Conservation (phyloP, 1,140 invertebrate species). For the Campodea augens region DNA sequence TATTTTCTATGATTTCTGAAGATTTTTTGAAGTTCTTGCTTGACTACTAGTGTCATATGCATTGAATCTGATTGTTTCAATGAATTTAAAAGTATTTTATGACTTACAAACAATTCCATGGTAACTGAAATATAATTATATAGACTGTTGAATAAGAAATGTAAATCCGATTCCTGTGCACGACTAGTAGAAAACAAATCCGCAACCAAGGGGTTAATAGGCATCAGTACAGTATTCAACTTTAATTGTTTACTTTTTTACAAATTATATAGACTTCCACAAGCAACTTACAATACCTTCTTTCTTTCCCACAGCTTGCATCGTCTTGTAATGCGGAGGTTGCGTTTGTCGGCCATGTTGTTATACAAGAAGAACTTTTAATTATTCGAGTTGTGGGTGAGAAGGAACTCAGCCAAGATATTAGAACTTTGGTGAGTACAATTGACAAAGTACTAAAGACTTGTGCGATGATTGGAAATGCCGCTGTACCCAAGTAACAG, state of each 20-base stretch:
- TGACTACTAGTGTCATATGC: no score
- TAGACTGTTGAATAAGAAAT: no score
- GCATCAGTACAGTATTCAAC: neutral
- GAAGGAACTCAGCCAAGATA: constrained; percentile 30
- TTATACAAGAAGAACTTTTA: constrained; percentile 31
- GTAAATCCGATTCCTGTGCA: no score
- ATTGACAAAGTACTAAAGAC: no score
- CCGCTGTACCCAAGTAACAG: neutral
- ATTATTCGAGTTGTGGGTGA: constrained; percentile 36
- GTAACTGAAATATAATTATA: no score
- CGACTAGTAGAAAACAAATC: no score
- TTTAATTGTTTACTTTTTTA: neutral
- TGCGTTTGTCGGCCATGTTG: constrained; percentile 32
- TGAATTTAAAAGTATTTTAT: no score
- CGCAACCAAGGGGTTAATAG: no score
- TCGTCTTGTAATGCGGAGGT: constrained; percentile 28
- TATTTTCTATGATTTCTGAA: no score
- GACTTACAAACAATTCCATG: no score
- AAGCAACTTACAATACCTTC: constrained; percentile 8
- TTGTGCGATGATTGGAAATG: neutral
- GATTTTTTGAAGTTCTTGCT: no score
- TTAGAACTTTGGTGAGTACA: constrained; percentile 32
- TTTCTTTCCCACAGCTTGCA: constrained; percentile 28
- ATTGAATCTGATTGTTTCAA: no score
- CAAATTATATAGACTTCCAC: neutral